phyloP scores from a whole-genome alignment of 2,888 invertebrate species.

The Drosophila meridionalis region DNA sequence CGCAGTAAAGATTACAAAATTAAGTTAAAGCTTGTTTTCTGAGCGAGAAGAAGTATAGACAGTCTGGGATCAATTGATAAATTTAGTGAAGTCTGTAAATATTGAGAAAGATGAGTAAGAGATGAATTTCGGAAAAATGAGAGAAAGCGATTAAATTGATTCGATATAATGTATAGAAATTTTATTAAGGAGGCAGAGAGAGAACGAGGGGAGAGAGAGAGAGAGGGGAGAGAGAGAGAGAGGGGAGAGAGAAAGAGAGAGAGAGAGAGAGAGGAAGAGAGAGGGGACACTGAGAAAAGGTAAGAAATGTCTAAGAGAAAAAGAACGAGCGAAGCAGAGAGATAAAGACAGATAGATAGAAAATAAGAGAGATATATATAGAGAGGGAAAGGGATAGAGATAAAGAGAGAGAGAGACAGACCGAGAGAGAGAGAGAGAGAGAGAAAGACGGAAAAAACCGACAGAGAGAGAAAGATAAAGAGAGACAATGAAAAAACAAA shows the following conservation, averaged over 20 bases:
- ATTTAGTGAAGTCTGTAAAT: neutral
- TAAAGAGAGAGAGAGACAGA: neutral
- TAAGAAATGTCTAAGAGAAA: neutral
- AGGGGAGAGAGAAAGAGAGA: neutral
- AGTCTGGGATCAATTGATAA: neutral
- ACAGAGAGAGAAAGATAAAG: neutral
- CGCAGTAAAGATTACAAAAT: neutral
- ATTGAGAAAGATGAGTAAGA: neutral
- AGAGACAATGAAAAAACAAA: neutral
- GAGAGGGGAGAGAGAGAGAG: neutral
- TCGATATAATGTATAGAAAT: too few species aligned
- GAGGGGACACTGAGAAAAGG: neutral
- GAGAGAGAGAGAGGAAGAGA: neutral
- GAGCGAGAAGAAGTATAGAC: too few species aligned
- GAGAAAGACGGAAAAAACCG: neutral
- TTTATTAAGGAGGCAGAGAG: too few species aligned
- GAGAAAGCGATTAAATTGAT: neutral
- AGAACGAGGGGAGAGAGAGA: neutral
- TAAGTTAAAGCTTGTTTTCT: neutral
- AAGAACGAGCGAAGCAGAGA: neutral
- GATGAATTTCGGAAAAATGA: neutral
- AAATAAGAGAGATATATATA: neutral
- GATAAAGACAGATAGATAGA: neutral
- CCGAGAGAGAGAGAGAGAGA: neutral
- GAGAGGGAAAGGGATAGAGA: neutral